Evolutionary conservation across 2,888 invertebrate genomes (phyloP), one percentile per base, ranked within the genome.

Genomic region (Maniola hyperantus): DNA sequence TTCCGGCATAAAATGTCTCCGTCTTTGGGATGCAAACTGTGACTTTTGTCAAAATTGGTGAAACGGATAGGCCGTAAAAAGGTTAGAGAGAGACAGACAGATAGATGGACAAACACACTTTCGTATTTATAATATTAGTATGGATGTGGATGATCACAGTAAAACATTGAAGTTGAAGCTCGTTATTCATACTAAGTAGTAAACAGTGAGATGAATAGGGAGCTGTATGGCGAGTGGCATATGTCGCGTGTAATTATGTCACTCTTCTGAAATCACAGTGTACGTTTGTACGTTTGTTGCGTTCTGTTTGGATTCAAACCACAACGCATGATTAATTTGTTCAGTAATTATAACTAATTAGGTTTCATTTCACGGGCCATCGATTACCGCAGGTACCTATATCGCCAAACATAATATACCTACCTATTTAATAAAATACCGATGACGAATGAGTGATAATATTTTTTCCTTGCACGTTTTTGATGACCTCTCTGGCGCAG

Each of bases 281-380:
- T 55, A 54, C 70, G 71, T 72, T 74, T 61, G 65, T 55, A 54
- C 70, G 71, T 72, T 74, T 72, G 74, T 70, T 74, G 71, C 72
- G 71, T 68, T 66, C 64, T 55, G 61, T 71, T 71, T 66, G 66
- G 70, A 71, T 71, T 73, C 67, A 70, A 69, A 72, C 74, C 73
- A 68, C 72, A 71, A 64, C 69, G 62, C 71, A 74, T 73, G 72
- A 76, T 73, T 73, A 70, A 72, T 74, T 72, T 71, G 72, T 69
- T 69, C 69, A 66, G 68, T 70, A 70, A 74, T 74, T 70, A 73
- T 74, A 71, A 71, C 70, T 69, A 72, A 73, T 71, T 73, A 72
- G 66, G 72, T 68, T 72, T 69, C 59, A 73, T 73, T 73, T 73
- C 70, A 70, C 69, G 73, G 72, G 66, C 64, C 70, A 64, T 54